These are phyloP conservation scores for Riparia riparia DNA, from an alignment of 2,113 vertebrate genomes.

Conservation along the genomic window DNA sequence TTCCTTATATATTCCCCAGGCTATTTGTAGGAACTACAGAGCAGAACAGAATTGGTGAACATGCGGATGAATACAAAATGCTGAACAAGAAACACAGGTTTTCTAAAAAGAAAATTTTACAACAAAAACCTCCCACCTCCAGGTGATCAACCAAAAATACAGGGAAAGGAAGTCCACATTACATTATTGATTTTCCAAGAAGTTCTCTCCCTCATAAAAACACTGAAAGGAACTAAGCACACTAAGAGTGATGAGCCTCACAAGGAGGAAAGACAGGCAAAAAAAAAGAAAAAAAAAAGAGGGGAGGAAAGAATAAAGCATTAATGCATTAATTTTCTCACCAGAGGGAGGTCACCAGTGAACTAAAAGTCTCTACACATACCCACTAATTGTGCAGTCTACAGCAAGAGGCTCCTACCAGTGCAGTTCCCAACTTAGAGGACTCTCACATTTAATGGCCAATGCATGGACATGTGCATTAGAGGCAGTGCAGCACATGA, in stretches of 20 bases:
- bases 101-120: background rate
- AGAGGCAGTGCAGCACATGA: accelerated
- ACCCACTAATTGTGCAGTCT: background rate
- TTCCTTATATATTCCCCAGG: background rate
- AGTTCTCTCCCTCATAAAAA: background rate
- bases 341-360: background rate
- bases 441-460: background rate
- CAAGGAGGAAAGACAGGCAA: background rate
- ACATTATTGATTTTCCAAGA: background rate
- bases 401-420: accelerated
- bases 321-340: background rate
- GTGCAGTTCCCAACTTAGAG: background rate
- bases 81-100: background rate
- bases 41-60: background rate
- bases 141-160: background rate
- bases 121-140: background rate
- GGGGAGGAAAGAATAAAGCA: background rate
- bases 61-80: background rate
- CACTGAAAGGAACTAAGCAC: background rate
- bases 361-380: background rate
- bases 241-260: background rate
- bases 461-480: accelerated
- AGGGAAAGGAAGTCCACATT: background rate
- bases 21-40: background rate
- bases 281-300: background rate